Base-by-base conservation (phyloP, 2,888 invertebrate genomes). In the Brachyptera risi region DNA sequence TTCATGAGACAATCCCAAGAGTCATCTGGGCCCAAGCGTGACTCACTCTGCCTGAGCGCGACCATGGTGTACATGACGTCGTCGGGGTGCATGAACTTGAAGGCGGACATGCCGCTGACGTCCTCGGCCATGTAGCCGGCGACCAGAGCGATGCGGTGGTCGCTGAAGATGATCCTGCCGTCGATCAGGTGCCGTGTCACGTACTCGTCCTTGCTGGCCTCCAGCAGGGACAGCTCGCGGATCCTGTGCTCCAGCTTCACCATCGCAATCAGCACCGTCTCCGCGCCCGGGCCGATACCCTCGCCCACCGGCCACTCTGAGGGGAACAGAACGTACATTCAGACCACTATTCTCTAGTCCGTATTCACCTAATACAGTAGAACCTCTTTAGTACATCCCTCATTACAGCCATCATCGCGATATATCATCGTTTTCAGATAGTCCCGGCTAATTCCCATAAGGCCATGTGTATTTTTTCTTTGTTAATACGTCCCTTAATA, bases 121-220 rank as follows among this genome's bases (percentile, higher is more conserved):
- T 96, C 95, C 68, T 90, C 88, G 11, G 89, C 87, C 86, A 95
- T 85, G 72, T 92, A 92, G 2, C 95, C 95, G 59, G 90, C 88
- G 13, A 94, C 88, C 62, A 91, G 78, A 5, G 94, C 91, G 71
- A 95, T 92, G 71, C 93, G 76, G 73, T 94, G 94, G 74, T 96
- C 96, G 73, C 91, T 90, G 72, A 88, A 92, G 56, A 94, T 86
- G 67, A 96, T 93, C 50, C 88, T 83, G 0, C 95, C 94, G 77
- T 94, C 93, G 58, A 93, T 84, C 60, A 90, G 80, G 76, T 96
- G 95, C 67, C 94, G 82, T 1, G 94, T 94, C 72, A 90, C 86
- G 74, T 95, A 96, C 74, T 95, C 94, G 70, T 93, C 86, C 68
- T 87, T 86, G 62, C 82, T 83, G 5, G 85, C 83, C 69, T 87